Base-by-base conservation (phyloP, 2,888 invertebrate species). In the Rhynchonema sp. region DNA sequence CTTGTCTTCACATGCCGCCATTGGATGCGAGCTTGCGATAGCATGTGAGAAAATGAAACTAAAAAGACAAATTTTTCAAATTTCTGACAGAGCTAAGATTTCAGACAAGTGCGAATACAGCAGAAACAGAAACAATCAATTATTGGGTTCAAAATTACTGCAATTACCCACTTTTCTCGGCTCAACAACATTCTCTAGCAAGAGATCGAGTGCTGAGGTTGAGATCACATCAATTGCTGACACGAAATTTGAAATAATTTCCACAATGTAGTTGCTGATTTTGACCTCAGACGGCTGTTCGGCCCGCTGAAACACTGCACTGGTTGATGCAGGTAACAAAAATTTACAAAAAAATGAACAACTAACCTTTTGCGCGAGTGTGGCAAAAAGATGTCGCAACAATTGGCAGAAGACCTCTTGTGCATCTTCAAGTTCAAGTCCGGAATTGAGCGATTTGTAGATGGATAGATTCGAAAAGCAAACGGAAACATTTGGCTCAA, bases 371-470 rank as follows among this genome's bases (percentile, higher is more conserved):
- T 27, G 49, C 20, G 28, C 49, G 25, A 61, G 23, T n/a, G 92
- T 90, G 76, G 84, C 86, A 74, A 94, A 94, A 82, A 94, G 87
- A 59, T 91, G 81, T 61, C 85, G 83, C 78, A 92, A 94, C 1
- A 96, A 80, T 22, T 84, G 84, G 72, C 88, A 87, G 77, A 94
- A 92, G 3, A 58, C 54, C 17, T 58, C 20, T n/a, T 52, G 46
- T 1, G 26, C n/a, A 17, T 29, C 29, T 74, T 94, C 94, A 61
- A 96, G 78, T 74, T 96, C 94, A 73, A 94, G 89, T 75, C 92
- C 94, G 85, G 96, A 94, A 76, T 94, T 94, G 76, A 96, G 94
- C 0, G 91, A 90, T 76, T 96, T 96, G 46, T 94, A 92, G 75
- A 90, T 92, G 0, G 92, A 91, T 68, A 96, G 79, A 77, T 94